phyloP scores from a whole-genome alignment of 2,797 vertebrate genomes.

The Sylvilagus floridanus region DNA sequence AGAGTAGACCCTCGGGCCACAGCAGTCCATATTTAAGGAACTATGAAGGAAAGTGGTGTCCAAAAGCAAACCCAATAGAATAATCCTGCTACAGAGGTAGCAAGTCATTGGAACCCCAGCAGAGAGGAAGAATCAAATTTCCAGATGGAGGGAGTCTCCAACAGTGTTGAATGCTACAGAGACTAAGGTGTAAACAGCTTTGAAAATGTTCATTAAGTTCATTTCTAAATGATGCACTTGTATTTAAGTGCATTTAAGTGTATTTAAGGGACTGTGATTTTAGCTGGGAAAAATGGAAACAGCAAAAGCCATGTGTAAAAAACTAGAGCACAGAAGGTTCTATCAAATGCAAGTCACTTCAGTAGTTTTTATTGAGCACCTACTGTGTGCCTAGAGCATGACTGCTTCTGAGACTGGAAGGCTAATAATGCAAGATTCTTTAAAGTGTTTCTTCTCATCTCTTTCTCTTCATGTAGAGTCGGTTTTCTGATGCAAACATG shows the following conservation, averaged over 20 bases:
- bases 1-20: neutral
- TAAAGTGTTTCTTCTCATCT: neutral
- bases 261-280: neutral
- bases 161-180: neutral
- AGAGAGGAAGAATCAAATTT: neutral
- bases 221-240: neutral
- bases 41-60: neutral
- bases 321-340: neutral
- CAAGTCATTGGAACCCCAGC: conserved; percentile 56
- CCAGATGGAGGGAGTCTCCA: neutral
- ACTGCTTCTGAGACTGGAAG: neutral
- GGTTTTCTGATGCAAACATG: neutral
- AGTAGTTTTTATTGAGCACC: neutral
- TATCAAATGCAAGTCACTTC: neutral
- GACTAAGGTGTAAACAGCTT: conserved; percentile 41
- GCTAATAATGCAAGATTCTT: conserved; percentile 5
- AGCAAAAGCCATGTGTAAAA: conserved; percentile 12
- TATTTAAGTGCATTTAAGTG: neutral
- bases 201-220: neutral
- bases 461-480: neutral
- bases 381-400: neutral
- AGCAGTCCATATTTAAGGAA: neutral
- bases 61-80: neutral
- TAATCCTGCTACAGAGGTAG: neutral
- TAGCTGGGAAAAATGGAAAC: conserved; percentile 8